Evolutionary conservation across 2,797 vertebrate species (phyloP), one percentile per base, ranked within the genome.

Genomic region (Capromys pilorides): DNA sequence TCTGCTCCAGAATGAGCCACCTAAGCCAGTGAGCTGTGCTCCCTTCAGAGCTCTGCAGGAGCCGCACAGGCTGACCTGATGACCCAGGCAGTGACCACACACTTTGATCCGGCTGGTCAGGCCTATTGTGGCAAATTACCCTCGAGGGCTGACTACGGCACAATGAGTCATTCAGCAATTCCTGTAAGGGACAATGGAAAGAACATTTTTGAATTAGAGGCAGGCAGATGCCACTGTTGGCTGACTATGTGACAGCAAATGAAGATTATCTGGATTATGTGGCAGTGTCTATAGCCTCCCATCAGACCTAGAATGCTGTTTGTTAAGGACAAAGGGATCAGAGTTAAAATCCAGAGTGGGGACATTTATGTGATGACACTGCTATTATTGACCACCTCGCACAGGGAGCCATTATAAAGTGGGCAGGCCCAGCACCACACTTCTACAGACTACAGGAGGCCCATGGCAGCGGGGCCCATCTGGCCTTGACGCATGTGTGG

Each of bases 161-260:
- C 98, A 98, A 98, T 98, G 98, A 98, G 98, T 97, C 98, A 98
- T 98, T 98, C 97, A 98, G 96, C 98, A 96, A 96, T 97, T 98
- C 98, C 98, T 95, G 88, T 98, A 98, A 98, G 97, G 98, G 98
- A 98, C 98, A 98, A 98, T 83, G 93, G 85, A 98, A 98, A 97
- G 98, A 97, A 98, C 98, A 97, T 98, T 98, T 99, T 98, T 98
- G 97, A 97, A 98, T 97, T 98, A 86, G 96, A 97, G 98, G 98
- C 97, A 97, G 97, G 97, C 95, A 96, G 97, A 96, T 78, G 97
- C 98, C 97, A 96, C 97, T 88, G 96, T 92, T 98, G 97, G 97
- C 97, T 98, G 98, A 98, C 98, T 98, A 97, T 88, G 49, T 95
- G 97, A 98, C 98, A 99, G 99, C 98, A 98, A 98, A 94, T 64